A percentile compares a stretch with the other conserved stretches of the same genome.
These are phyloP conservation scores for Thunnus albacares DNA, from an alignment of 2,797 vertebrate species.

Conservation along the genomic window DNA sequence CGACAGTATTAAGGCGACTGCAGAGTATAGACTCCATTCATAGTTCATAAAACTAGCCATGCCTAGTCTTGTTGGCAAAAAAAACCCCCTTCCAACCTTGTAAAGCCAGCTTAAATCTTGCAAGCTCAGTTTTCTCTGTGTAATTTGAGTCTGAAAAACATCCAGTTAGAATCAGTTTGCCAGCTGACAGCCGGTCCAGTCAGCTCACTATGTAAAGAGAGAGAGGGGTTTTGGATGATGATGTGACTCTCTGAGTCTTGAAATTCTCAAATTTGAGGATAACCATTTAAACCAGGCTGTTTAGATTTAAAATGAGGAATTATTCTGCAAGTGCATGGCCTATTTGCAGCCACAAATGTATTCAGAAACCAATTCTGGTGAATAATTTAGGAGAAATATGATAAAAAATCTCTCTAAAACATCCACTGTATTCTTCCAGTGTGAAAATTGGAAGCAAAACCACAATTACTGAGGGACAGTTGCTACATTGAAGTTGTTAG, in stretches of 20 bases:
- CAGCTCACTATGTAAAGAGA: neutral
- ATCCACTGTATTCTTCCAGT: neutral
- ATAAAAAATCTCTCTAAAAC: slow-evolving; percentile 24
- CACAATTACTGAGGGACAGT: neutral
- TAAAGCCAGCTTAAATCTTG: too few relatives aligned
- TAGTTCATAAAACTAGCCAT: neutral
- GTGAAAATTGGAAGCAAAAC: slow-evolving; percentile 1
- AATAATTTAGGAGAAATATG: slow-evolving; percentile 46
- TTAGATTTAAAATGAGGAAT: slow-evolving; percentile 18
- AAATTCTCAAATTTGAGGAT: neutral
- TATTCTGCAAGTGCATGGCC: slow-evolving; percentile 13
- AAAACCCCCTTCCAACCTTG: too few relatives aligned
- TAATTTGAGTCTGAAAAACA: slow-evolving; percentile 5
- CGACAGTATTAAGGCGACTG: too few relatives aligned
- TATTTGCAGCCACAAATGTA: slow-evolving; percentile 34
- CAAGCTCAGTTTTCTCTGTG: neutral
- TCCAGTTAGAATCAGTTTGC: neutral
- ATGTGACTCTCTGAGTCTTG: neutral
- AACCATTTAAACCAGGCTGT: slow-evolving; percentile 1
- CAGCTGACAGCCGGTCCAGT: too few relatives aligned
- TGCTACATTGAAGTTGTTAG: neutral
- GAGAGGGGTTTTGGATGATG: neutral
- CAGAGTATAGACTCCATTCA: too few relatives aligned
- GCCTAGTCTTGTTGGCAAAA: too few relatives aligned
- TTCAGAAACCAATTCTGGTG: slow-evolving; percentile 31